Evolutionary conservation across 2,888 invertebrate species (phyloP), one percentile per base, ranked within the genome.

Genomic region (Lymantria monacha): DNA sequence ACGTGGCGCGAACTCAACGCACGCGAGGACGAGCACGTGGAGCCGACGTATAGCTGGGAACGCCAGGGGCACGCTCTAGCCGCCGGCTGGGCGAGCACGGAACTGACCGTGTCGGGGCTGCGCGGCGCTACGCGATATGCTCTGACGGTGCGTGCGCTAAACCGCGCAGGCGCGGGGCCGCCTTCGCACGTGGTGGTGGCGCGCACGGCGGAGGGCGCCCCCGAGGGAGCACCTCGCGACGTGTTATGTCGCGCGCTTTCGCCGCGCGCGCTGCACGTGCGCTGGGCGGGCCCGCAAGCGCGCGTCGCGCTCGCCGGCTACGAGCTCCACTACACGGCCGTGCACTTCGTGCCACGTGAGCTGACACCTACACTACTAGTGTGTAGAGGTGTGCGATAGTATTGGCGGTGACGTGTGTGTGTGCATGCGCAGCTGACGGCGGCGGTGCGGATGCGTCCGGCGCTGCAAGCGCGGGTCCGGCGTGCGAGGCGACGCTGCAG

Each of bases 151-250:
- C 94, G 95, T 66, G 96, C 97, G 3, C 95, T 95, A 79, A 97
- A 96, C 83, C 94, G 94, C 59, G 95, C 96, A 46, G 97, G 97
- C 11, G 93, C 95, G 40, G 96, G 97, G 0, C 96, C 97, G 0
- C 92, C 94, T 58, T 95, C 96, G 45, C 92, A 94, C 0, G 92
- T 94, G 30, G 91, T 95, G 10, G 93, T 94, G 66, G 95, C 95
- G 9, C 94, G 95, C 38, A 96, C 97, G 5, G 93, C 95, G 37
- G 96, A 96, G 82, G 96, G 96, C 81, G 95, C 94, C 53, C 96
- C 96, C 1, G 95, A 94, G 74, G 93, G 93, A 15, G 87, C 96
- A 30, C 96, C 96, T 11, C 89, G 92, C 63, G 92, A 93, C 64
- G 93, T 96, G 53, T 87, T 92, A 53, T 96, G 96, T 80, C 93